phyloP scores from a whole-genome alignment of 2,888 invertebrate genomes.

The Tridacna crocea region DNA sequence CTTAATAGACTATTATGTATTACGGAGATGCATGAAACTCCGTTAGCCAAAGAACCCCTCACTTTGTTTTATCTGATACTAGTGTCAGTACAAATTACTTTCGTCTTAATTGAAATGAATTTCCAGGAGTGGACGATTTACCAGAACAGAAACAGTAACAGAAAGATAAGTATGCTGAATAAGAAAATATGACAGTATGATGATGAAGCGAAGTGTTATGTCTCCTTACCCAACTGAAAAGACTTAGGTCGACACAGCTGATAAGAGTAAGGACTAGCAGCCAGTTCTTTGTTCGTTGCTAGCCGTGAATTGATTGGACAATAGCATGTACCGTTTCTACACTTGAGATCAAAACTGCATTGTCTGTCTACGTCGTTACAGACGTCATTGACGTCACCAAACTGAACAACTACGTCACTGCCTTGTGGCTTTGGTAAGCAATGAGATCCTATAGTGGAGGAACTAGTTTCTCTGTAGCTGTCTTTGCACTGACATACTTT shows the following conservation, averaged over 20 bases:
- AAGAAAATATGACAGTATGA: too few species aligned
- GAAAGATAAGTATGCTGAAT: too few species aligned
- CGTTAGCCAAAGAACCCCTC: too few species aligned
- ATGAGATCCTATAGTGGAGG: background rate
- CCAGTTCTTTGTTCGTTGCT: slow-evolving; percentile 48
- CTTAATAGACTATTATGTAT: too few species aligned
- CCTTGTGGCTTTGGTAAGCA: slow-evolving; percentile 46
- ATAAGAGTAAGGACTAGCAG: slow-evolving; percentile 50
- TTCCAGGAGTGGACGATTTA: too few species aligned
- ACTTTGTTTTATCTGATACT: too few species aligned
- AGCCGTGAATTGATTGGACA: slow-evolving; percentile 43
- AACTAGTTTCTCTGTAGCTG: slow-evolving; percentile 35
- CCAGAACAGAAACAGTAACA: too few species aligned
- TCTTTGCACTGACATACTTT: slow-evolving; percentile 48
- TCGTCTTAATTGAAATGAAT: too few species aligned
- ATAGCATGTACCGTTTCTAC: slow-evolving; percentile 39
- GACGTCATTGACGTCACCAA: slow-evolving; percentile 29
- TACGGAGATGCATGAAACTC: too few species aligned
- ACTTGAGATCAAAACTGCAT: slow-evolving; percentile 47
- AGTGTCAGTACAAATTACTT: too few species aligned
- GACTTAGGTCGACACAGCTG: slow-evolving; percentile 49
- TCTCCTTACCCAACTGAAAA: slow-evolving; percentile 55
- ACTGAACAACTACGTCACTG: slow-evolving; percentile 28
- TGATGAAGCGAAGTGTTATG: background rate
- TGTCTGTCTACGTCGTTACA: slow-evolving; percentile 34